These are phyloP conservation scores for Scyliorhinus canicula DNA, from an alignment of 2,797 vertebrate species.

Conservation along the genomic window DNA sequence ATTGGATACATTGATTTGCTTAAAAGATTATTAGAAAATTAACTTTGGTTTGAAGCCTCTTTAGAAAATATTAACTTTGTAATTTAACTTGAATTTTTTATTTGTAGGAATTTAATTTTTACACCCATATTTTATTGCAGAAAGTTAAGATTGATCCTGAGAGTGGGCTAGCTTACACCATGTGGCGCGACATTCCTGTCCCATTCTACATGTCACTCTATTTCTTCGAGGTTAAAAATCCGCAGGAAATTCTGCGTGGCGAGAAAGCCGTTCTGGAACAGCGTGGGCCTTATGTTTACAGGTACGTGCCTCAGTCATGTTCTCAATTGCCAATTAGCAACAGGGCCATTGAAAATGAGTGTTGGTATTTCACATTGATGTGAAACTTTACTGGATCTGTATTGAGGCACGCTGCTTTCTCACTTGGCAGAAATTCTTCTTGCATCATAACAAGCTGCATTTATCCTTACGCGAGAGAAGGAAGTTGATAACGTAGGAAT, in stretches of 20 bases:
- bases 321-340: not conserved
- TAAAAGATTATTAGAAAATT: not conserved
- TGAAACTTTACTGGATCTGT: not conserved
- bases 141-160: constrained; percentile 8
- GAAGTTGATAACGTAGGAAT: no score
- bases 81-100: not conserved
- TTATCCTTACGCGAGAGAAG: no score
- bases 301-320: not conserved
- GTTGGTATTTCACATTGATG: not conserved
- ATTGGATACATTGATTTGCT: not conserved
- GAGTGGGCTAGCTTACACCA: not conserved
- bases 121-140: not conserved
- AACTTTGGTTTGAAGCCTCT: not conserved
- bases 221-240: constrained; percentile 32
- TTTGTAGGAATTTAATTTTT: not conserved
- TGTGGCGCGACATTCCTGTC: constrained; percentile 14
- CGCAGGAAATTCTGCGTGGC: not conserved
- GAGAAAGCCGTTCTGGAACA: not conserved
- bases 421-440: no score
- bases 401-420: no score
- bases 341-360: not conserved
- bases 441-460: no score
- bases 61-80: not conserved
- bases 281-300: constrained; percentile 34
- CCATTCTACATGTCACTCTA: constrained; percentile 13